Evolutionary conservation across 1,140 invertebrate species (phyloP).

Genomic region (Zaprionus lachaisei): DNA sequence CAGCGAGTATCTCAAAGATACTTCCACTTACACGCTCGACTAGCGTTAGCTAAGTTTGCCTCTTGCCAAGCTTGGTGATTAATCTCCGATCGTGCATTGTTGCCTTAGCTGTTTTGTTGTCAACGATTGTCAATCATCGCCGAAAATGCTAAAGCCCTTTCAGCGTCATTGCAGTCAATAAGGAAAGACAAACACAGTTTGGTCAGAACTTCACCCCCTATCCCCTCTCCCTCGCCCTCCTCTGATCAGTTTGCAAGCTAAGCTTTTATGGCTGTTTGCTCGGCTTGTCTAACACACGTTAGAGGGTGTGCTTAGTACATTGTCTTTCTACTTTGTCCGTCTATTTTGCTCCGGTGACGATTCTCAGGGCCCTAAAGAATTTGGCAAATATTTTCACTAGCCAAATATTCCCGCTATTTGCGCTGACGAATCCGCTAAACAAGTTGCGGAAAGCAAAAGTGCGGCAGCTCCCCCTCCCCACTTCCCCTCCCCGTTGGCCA

Average conservation of each 20-base stretch:
- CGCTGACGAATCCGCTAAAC: constrained; percentile 1
- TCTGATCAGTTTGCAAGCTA: background rate
- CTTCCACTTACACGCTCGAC: constrained; percentile 5
- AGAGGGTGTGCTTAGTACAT: constrained; percentile 33
- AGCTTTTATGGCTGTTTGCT: constrained; percentile 8
- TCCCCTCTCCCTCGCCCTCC: background rate
- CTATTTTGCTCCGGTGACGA: constrained; percentile 46
- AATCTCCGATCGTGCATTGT: constrained; percentile 52
- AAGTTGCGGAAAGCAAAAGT: constrained; percentile 27
- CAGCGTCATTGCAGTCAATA: constrained; percentile 53
- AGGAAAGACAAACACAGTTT: constrained; percentile 69
- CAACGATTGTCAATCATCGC: constrained; percentile 62
- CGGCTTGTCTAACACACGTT: constrained; percentile 38
- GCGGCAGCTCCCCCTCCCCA: background rate
- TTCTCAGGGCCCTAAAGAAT: constrained; percentile 42
- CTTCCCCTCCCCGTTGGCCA: background rate
- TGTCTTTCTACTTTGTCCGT: background rate
- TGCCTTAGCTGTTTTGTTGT: constrained; percentile 34
- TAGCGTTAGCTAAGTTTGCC: constrained; percentile 29
- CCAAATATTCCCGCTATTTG: constrained; percentile 36
- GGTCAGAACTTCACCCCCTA: constrained; percentile 5
- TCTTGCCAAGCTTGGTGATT: constrained; percentile 66
- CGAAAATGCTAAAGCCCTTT: constrained; percentile 63
- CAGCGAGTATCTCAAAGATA: constrained; percentile 33
- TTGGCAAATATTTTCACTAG: constrained; percentile 39